Percentiles rank a stretch among this genome's conserved stretches.
These are phyloP conservation scores for Cydia pomonella DNA, from an alignment of 1,140 invertebrate genomes.

Conservation along the genomic window DNA sequence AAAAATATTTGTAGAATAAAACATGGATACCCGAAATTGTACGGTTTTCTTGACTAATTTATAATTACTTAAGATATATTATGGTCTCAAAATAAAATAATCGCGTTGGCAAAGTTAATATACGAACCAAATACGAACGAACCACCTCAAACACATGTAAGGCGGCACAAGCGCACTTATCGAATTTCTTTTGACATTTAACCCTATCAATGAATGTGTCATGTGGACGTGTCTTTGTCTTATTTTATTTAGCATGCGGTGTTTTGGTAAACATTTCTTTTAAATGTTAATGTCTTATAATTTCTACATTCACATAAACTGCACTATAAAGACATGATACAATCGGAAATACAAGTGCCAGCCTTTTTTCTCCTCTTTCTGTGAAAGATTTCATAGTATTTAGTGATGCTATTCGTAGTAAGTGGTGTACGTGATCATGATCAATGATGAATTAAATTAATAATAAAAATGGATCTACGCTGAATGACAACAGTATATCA, in stretches of 20 bases:
- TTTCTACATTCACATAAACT: too few relatives aligned
- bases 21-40: background rate
- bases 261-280: background rate
- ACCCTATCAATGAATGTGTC: background rate
- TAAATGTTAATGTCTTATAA: too few relatives aligned
- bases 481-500: background rate
- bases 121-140: background rate
- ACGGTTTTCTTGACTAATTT: background rate
- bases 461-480: too few relatives aligned
- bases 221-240: background rate
- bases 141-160: too few relatives aligned
- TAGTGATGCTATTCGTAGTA: too few relatives aligned
- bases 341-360: too few relatives aligned
- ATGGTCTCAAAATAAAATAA: background rate
- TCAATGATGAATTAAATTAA: too few relatives aligned
- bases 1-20: background rate
- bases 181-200: slow-evolving; percentile 14
- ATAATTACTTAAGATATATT: background rate
- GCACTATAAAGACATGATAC: too few relatives aligned
- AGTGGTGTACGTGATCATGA: too few relatives aligned
- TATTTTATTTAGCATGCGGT: background rate
- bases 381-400: too few relatives aligned
- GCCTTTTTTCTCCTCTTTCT: too few relatives aligned
- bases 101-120: background rate
- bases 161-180: background rate